These are phyloP conservation scores for Rotaria socialis DNA, from an alignment of 2,888 invertebrate genomes.

Conservation along the genomic window DNA sequence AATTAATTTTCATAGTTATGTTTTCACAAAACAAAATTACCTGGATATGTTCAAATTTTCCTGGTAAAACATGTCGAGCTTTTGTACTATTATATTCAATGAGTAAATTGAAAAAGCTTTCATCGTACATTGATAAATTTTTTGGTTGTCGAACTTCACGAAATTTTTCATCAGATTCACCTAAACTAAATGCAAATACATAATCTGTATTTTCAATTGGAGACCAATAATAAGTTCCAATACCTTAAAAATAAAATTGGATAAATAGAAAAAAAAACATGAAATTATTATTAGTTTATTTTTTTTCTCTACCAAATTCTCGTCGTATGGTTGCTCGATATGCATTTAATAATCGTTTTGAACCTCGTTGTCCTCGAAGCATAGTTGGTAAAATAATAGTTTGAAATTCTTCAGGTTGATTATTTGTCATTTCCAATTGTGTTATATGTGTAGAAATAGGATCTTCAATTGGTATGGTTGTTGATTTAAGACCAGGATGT, in stretches of 20 bases:
- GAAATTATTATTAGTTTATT: not conserved
- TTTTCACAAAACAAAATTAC: conserved; percentile 47
- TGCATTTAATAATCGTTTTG: conserved; percentile 51
- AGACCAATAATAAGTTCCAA: conserved; percentile 58
- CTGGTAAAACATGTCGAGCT: conserved; percentile 51
- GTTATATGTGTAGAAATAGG: conserved; percentile 59
- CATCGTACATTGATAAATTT: conserved; percentile 51
- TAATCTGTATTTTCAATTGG: conserved; percentile 58
- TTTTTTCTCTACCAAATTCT: not conserved
- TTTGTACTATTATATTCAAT: conserved; percentile 57
- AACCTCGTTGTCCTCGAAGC: conserved; percentile 53
- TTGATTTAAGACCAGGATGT: conserved; percentile 59
- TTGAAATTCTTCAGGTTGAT: conserved; percentile 14
- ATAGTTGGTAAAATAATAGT: conserved; percentile 49
- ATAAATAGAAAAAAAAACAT: not conserved
- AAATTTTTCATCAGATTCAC: conserved; percentile 58
- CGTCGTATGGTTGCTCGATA: conserved; percentile 48
- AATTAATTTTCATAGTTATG: not conserved
- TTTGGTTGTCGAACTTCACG: conserved; percentile 56
- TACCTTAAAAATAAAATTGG: conserved; percentile 48
- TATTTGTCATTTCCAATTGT: conserved; percentile 52
- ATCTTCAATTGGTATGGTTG: conserved; percentile 59
- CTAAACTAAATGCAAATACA: conserved; percentile 58
- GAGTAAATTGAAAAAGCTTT: conserved; percentile 59
- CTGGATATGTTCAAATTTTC: conserved; percentile 54